Evolutionary conservation across 2,888 invertebrate genomes (phyloP), one percentile per base, ranked within the genome.

Genomic region (Bellardia pandia): DNA sequence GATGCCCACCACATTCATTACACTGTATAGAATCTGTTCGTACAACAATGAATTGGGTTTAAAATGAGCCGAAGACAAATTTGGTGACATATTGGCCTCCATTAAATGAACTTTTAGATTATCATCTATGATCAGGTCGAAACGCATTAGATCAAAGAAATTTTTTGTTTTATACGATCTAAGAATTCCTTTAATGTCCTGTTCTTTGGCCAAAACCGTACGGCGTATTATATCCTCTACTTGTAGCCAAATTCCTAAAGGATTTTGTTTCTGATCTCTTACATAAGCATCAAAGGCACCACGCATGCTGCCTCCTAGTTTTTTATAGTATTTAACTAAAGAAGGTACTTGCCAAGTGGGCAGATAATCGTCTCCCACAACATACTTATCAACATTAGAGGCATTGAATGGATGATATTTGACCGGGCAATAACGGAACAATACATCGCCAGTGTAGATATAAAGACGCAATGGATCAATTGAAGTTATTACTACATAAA

Each of bases 11-110:
- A 99, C 92, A 37, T 96, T 95, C 77, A 99, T 95, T 42, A 97
- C 92, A 93, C 97, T 98, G 93, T 96, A 98, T 13, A 99, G 91
- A 0, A 99, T 97, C 94, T 99, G 98, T 91, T 99, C 98, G 91
- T 99, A 99, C 0, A 99, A 94, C 42, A 98, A 93, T 88, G 95
- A 95, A 93, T 99, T 99, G 0, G 96, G 97, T n/a, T 96, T 96
- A 92, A 96, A 99, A 93, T 99, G 98, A 0, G 96, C 96, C 0
- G 99, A 98, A 0, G 98, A 98, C 83, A 99, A 94, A 94, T 99
- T 99, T 0, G 99, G 99, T 14, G 98, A 98, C 99, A 99, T 99
- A 92, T 99, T 99, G 0, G 98, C 99, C 94, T 99, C 99, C 95
- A 99, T 96, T 7, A 98, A 94, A 91, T 96, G 97, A 0, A 99